phyloP scores from a whole-genome alignment of 1,140 invertebrate species.

The Drosophila varians region DNA sequence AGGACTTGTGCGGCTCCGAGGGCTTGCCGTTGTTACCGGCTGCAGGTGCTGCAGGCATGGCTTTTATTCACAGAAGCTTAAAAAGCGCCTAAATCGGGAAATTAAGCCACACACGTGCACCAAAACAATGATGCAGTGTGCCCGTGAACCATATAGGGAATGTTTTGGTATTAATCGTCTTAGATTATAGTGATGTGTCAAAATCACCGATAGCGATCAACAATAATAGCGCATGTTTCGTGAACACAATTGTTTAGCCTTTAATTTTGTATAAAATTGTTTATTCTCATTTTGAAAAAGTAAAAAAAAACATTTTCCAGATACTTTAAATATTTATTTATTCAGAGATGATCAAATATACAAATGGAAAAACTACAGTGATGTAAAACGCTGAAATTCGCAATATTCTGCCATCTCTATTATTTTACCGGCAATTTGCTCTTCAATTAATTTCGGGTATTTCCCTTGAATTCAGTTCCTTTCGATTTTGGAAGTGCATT shows the following conservation, averaged over 20 bases:
- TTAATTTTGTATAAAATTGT: too few species aligned
- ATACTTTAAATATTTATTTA: neutral
- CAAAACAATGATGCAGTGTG: neutral
- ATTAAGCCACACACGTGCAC: constrained; percentile 28
- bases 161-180: constrained; percentile 2
- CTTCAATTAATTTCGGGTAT: neutral
- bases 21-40: constrained; percentile 32
- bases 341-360: neutral
- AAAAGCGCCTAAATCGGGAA: neutral
- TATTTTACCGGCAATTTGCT: neutral
- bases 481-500: neutral
- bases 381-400: neutral
- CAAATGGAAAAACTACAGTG: neutral
- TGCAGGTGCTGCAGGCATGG: constrained; percentile 38
- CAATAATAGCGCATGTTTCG: too few species aligned
- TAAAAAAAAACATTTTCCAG: too few species aligned
- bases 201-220: neutral
- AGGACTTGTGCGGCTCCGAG: constrained; percentile 84
- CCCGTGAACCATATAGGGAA: neutral
- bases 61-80: neutral
- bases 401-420: neutral
- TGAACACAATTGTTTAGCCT: too few species aligned
- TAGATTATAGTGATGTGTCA: too few species aligned
- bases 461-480: neutral
- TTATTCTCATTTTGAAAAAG: too few species aligned